Base-by-base conservation (phyloP, 1,140 invertebrate species). In the Branchinecta lindahli region DNA sequence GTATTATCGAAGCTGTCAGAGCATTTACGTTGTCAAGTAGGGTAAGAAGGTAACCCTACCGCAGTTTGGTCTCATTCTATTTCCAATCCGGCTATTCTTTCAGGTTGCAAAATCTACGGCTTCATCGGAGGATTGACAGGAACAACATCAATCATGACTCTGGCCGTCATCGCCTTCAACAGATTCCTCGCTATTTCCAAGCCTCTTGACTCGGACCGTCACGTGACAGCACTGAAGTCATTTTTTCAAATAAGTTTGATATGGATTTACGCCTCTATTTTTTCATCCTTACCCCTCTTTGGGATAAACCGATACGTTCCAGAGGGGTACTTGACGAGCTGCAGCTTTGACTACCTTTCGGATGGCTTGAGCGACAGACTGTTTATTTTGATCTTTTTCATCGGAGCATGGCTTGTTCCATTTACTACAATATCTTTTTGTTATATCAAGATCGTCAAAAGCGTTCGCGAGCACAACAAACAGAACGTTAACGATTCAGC, bases 311-410 rank as follows among this genome's bases (percentile, higher is more conserved):
- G 81, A 7, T 91, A 90, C 78, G 85, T 88, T 10, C 87, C 88
- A 3, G 89, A 91, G 79, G 88, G 87, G 8, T 89, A 85, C 72
- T 78, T 90, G 67, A 90, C 88, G 8, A 88, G 86, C 73, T 92
- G 89, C 78, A 89, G 87, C 72, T 91, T 88, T 73, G 88, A 91
- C 75, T 91, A 91, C 74, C 78, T 91, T 5, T 84, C 77, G 0
- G 73, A 73, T n/a, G 74, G 75, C 3, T 46, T 75, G 1, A 72
- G 68, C 44, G 77, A 74, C 66, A 68, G 74, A 70, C 72, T 74
- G 18, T 79, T 80, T 33, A 88, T 89, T 71, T 83, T 87, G 8
- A 74, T 80, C 8, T 88, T 87, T 74, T 88, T 87, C 73, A 79
- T 84, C 8, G 86, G 83, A 0, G 87, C 86, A 12, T 89, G 85